Evolutionary conservation across 2,888 invertebrate genomes (phyloP), one percentile per base, ranked within the genome.

Genomic region (Tanytarsus gracilentus): DNA sequence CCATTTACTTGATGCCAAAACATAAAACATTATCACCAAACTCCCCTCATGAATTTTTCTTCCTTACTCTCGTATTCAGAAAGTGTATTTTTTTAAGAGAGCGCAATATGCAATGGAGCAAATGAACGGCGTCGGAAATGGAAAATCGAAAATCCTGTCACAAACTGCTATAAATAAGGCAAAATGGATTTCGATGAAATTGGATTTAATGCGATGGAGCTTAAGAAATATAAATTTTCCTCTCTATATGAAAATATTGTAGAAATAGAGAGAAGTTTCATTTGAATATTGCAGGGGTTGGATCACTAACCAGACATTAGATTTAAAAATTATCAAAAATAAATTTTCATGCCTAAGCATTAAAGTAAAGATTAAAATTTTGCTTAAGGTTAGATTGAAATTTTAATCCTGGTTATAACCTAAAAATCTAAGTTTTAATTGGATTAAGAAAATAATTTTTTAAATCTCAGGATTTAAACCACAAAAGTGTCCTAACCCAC

Each of bases 101-200:
- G 23, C 44, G 44, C 44, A 16, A 44, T 9, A 23, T 21, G 8
- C 44, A 36, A 4, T 25, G 16, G 21, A 29, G 11, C 30, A 29
- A 16, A 6, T 6, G 49, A 29, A 26, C 14, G 21, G 27, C 16
- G 40, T 18, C 33, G 27, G n/a, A 39, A 55, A 53, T 14, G 26
- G 55, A 27, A 55, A 55, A 55, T 55, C 55, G 55, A 55, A 55
- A 55, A 55, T 55, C 55, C 55, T 55, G 55, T 55, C 55, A 55
- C 55, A 55, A 40, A 26, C 40, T 25, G 16, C 55, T n/a, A 55
- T 55, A 55, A 55, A 55, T 55, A 55, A 55, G n/a, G 27, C 40
- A 39, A 55, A 55, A 55, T 55, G 55, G 55, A 39, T 40, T 40
- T 39, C 55, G 39, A 55, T 40, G 40, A 55, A 53, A 55, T 55